phyloP scores from a whole-genome alignment of 2,797 vertebrate species.

The Enteromius fasciolatus region DNA sequence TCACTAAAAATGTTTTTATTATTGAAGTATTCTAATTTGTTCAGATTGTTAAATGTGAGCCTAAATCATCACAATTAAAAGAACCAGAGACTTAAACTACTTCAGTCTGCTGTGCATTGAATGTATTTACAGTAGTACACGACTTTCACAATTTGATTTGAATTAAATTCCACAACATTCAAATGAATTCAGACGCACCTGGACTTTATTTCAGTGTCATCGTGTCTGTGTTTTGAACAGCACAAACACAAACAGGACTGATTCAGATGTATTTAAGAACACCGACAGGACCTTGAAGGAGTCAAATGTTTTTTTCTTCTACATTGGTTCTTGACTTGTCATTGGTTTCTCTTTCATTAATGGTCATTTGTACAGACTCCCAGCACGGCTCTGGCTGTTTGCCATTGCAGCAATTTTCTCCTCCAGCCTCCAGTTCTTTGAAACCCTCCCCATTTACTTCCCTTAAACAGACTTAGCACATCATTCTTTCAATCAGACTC shows the following conservation, averaged over 20 bases:
- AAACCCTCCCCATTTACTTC: neutral
- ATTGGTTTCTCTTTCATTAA: conserved; percentile 28
- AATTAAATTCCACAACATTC: too few species aligned
- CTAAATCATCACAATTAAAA: too few species aligned
- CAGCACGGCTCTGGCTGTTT: neutral
- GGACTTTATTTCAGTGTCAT: neutral
- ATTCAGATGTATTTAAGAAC: conserved; percentile 11
- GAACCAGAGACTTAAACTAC: too few species aligned
- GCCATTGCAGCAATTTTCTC: neutral
- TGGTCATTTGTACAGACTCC: conserved; percentile 5
- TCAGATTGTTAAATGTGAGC: too few species aligned
- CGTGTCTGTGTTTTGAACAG: neutral
- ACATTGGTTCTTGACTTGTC: neutral
- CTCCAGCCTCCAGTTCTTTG: neutral
- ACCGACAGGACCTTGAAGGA: neutral
- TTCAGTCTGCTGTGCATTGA: too few species aligned
- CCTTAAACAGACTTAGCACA: neutral
- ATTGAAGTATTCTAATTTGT: too few species aligned
- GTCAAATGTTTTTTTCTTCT: conserved; percentile 1
- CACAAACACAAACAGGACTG: neutral
- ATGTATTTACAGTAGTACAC: too few species aligned
- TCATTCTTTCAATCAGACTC: neutral
- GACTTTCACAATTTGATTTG: too few species aligned
- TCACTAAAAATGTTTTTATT: too few species aligned
- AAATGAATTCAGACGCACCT: neutral